Base-by-base conservation (phyloP, 2,888 invertebrate genomes). In the Marronus borbonicus region DNA sequence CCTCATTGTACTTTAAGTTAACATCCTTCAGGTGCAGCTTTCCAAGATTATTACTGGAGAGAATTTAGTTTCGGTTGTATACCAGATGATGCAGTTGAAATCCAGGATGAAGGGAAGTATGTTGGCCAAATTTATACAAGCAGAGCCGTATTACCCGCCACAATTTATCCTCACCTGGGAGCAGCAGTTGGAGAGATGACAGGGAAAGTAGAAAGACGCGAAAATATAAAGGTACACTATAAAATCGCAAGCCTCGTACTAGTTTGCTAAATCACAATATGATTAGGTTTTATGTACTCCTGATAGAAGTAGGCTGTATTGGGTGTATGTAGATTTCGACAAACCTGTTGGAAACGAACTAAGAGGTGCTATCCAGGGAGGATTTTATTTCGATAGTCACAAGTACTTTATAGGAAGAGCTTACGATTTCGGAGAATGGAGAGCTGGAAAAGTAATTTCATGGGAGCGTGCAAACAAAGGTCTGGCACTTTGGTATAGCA, bases 211-310 rank as follows among this genome's bases (percentile, higher is more conserved):
- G 20, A 24, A 28, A 24, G 8, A 24, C 24, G 3, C 2, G 24
- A 62, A 62, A 3, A 62, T 5, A 62, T 62, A 28, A 62, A 62
- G 20, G 55, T 55, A 55, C 2, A n/a, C 7, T 17, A n/a, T 17
- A 5, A 20, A n/a, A 5, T 3, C 7, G n/a, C 7, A 55, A n/a
- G 17, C 2, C 24, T 2, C 20, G 7, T 55, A 5, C 2, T 55
- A 52, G 12, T 12, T 52, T 2, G 12, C 5, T 52, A 12, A n/a
- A 52, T 52, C 3, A 14, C 5, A 14, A 14, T n/a, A 14, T 52
- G 12, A 12, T n/a, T 52, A 62, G 62, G 31, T 62, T 31, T 62
- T 62, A 62, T 62, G 62, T 24, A 24, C 12, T 62, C 28, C 62
- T 1, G 62, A 62, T 62, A 8, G 24, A 8, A 31, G n/a, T 31